Base-by-base conservation (phyloP, 2,797 vertebrate genomes). In the Limnodromus scolopaceus region DNA sequence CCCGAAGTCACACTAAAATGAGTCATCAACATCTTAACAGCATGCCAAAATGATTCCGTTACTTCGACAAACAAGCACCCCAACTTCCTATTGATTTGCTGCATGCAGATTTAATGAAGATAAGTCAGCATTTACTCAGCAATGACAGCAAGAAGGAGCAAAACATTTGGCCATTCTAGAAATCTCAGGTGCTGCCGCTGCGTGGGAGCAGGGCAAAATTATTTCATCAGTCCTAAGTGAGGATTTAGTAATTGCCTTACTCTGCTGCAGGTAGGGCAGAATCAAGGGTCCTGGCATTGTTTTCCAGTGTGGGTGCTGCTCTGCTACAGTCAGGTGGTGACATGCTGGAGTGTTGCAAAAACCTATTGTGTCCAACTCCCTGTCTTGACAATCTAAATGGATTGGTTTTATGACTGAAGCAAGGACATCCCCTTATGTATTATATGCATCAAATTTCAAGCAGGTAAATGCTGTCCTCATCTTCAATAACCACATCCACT, bases 401-500 rank as follows among this genome's bases (percentile, higher is more conserved):
- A 95, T 96, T 96, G 39, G 81, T 85, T 96, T 96, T 94, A 84
- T 82, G 92, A 74, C 84, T 96, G 91, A 93, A 95, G 89, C 94
- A 97, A 96, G 96, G 81, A 97, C 95, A 87, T 71, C 84, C 85
- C 68, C 90, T 96, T 93, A 89, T 96, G 84, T 78, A 96, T 91
- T 92, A 80, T 92, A 96, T 91, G 95, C 95, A 91, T 94, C 93
- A 95, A 85, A 95, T 96, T 94, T 97, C 88, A 92, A 96, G 92
- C 92, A 93, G 86, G 94, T 94, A 96, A 97, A 94, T 92, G 81
- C 94, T 58, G 71, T 91, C 88, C 93, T 95, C 95, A 68, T 93
- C 93, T 92, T 93, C 88, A 95, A 96, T 97, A 96, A 96, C 93
- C 92, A 87, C 96, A 96, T 94, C 96, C 89, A 92, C 86, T 96